These are phyloP conservation scores for Gastrophysa polygoni DNA, from an alignment of 2,888 invertebrate genomes.

Conservation along the genomic window DNA sequence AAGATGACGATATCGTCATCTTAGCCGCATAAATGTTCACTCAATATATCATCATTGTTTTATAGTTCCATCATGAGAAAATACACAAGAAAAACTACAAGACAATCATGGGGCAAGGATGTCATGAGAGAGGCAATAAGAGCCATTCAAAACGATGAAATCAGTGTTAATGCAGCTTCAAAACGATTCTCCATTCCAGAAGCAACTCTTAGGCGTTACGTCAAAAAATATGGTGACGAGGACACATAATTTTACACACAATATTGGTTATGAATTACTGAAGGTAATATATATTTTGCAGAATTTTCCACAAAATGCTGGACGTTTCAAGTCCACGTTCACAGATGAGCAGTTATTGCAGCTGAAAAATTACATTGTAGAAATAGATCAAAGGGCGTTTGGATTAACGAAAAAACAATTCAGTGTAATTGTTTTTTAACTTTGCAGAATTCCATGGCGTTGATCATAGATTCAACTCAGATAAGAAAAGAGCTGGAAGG, in stretches of 20 bases:
- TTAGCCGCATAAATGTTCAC: not conserved
- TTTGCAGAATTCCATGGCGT: conserved; percentile 19
- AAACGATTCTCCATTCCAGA: conserved; percentile 9
- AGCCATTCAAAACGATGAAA: conserved; percentile 12
- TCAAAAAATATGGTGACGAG: conserved; percentile 4
- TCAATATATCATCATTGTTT: not conserved
- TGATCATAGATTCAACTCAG: conserved; percentile 18
- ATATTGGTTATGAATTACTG: not conserved
- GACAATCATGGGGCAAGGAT: not conserved
- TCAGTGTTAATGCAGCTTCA: conserved; percentile 1
- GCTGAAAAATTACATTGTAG: conserved; percentile 4
- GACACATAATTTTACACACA: conserved; percentile 6
- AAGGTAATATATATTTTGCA: not conserved
- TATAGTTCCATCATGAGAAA: conserved; percentile 4
- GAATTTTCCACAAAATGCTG: conserved; percentile 13
- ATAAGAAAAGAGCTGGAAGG: conserved; percentile 14
- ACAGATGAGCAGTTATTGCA: conserved; percentile 13
- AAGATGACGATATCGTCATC: too few species aligned
- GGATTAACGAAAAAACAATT: conserved; percentile 20
- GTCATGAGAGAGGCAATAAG: conserved; percentile 5
- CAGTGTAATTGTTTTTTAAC: conserved; percentile 15
- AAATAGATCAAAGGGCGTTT: conserved; percentile 20
- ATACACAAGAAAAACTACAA: conserved; percentile 4
- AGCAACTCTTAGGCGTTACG: conserved; percentile 10
- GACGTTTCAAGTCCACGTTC: conserved; percentile 20